Conservation (phyloP, 1,140 invertebrate genomes). For the Rhizoglyphus robini region DNA sequence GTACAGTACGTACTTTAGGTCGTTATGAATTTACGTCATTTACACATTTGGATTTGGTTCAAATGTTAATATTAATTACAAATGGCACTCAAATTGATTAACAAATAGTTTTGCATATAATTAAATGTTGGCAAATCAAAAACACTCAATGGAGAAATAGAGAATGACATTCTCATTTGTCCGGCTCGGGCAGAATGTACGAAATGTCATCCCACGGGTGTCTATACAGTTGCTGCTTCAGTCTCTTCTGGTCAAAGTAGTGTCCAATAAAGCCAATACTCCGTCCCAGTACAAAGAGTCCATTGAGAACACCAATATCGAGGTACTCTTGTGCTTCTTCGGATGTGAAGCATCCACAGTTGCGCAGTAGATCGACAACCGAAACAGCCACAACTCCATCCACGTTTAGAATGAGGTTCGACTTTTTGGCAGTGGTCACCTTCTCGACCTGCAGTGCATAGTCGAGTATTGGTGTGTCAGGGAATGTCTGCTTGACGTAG, state of each 20-base stretch:
- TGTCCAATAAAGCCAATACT: constrained; percentile 99
- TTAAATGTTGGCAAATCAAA: no score
- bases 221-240: constrained; percentile 96
- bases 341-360: constrained; percentile 79
- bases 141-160: no score
- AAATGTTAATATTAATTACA: no score
- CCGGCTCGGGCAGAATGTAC: constrained; percentile 70
- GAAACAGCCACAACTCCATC: constrained; percentile 94
- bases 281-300: constrained; percentile 90
- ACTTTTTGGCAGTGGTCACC: constrained; percentile 97
- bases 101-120: no score
- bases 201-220: constrained; percentile 99
- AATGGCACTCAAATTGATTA: no score
- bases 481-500: constrained; percentile 85
- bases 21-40: no score
- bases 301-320: constrained; percentile 94
- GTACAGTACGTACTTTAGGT: no score
- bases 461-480: constrained; percentile 72
- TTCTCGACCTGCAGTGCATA: constrained; percentile 97
- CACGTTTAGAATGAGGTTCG: constrained; percentile 98
- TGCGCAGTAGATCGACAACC: constrained; percentile 89
- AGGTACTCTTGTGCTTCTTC: constrained; percentile 97
- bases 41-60: no score
- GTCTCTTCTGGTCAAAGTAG: constrained; percentile 92
- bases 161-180: no score